Evolutionary conservation across 2,113 vertebrate genomes (phyloP).

Genomic region (Malurus elegans): DNA sequence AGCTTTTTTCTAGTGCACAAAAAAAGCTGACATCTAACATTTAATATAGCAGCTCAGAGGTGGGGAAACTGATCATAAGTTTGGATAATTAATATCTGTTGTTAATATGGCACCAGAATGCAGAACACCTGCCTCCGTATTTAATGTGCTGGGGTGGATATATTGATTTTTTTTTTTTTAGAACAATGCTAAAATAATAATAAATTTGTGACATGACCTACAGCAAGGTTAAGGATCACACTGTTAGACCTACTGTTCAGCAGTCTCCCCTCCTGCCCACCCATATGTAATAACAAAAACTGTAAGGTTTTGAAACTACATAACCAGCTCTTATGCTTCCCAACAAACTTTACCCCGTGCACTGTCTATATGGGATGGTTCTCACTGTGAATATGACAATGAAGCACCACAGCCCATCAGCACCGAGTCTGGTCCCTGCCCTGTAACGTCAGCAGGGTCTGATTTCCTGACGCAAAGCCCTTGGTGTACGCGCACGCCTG

Average conservation of each 20-base stretch:
- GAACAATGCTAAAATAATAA: background rate
- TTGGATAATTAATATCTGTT: background rate
- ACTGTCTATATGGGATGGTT: background rate
- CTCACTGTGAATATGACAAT: background rate
- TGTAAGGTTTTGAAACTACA: background rate
- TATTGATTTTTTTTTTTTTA: background rate
- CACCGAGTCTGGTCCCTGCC: background rate
- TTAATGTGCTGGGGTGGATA: background rate
- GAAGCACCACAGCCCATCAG: background rate
- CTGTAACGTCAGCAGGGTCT: background rate
- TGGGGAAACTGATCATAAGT: background rate
- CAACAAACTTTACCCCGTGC: background rate
- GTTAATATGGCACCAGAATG: background rate
- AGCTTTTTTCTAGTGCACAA: background rate
- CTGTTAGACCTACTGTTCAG: background rate
- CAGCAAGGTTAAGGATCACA: background rate
- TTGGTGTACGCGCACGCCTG: accelerated
- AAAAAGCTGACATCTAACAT: background rate
- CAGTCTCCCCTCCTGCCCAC: background rate
- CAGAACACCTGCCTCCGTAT: background rate
- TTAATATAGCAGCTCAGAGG: background rate
- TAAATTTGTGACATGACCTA: background rate
- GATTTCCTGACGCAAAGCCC: background rate
- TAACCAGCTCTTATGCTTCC: background rate
- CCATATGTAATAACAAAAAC: background rate